Evolutionary conservation across 2,113 vertebrate genomes (phyloP).

Genomic region (Delphinus delphis): DNA sequence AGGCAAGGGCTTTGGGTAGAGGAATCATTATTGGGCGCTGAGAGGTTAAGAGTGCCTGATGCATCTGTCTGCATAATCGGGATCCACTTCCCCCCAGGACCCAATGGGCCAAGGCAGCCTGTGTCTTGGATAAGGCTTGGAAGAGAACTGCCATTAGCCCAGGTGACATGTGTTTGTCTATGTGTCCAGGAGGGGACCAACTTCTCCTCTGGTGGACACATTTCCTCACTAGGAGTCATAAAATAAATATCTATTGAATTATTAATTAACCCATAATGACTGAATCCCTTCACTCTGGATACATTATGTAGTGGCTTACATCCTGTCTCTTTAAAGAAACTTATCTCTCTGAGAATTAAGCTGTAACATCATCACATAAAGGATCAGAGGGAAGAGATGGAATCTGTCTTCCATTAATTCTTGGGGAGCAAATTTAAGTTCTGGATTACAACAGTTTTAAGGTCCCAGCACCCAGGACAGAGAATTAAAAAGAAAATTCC

Average conservation of each 20-base stretch:
- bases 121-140: neutral
- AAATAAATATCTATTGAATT: slow-evolving; percentile 12
- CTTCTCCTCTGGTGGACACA: neutral
- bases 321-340: neutral
- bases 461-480: neutral
- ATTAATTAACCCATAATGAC: slow-evolving; percentile 5
- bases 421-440: neutral
- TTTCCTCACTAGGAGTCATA: neutral
- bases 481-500: neutral
- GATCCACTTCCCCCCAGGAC: neutral
- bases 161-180: neutral
- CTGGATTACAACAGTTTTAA: neutral
- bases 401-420: neutral
- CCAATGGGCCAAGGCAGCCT: neutral
- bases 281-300: neutral
- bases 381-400: neutral
- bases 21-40: neutral
- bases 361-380: slow-evolving; percentile 2
- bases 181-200: neutral
- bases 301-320: neutral
- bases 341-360: slow-evolving; percentile 36
- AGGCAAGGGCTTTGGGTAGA: neutral
- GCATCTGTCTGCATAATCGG: neutral
- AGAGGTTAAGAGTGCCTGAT: neutral
- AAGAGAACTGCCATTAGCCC: neutral